Evolutionary conservation across 2,888 invertebrate genomes (phyloP), one percentile per base, ranked within the genome.

Genomic region (Acrobasis consociella): DNA sequence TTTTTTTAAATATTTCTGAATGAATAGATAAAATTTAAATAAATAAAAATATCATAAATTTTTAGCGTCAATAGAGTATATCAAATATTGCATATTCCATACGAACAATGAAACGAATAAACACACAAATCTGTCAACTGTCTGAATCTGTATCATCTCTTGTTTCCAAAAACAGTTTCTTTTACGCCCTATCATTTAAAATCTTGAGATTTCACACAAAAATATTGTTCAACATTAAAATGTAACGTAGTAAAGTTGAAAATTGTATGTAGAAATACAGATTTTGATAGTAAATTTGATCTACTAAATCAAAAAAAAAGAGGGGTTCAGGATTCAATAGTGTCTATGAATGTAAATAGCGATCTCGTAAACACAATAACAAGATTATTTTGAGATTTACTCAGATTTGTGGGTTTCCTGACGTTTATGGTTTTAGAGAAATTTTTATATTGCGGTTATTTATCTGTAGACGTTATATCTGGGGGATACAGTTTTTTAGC

Each of bases 341-440:
- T 17, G 2, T 42, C 17, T 42, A n/a, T 46, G 46, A 46, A 13
- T 46, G 42, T 42, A 42, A 42, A 17, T 56, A 46, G 13, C 15
- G 22, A 56, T 56, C 42, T 60, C 60, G 51, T 60, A 50, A 60
- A 60, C 37, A 50, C 38, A 60, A 60, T 60, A 51, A 60, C 60
- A 38, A 51, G 60, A 60, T 60, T 22, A 52, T 51, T 60, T 60
- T 42, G 13, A 39, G 42, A 17, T 60, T 52, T 22, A 38, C 50
- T 38, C 39, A 51, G 39, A 52, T 52, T 60, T 60, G 60, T 60
- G 59, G 59, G 59, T 39, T 60, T 38, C n/a, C 16, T 51, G 60
- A 60, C 60, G n/a, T 60, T 60, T 60, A 60, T 39, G 51, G 13
- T 39, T 60, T 39, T 42, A 52, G 51, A 52, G 60, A 60, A 60